These are phyloP conservation scores for Drosophila cyrtoloma DNA, from an alignment of 2,888 invertebrate genomes.

Conservation along the genomic window DNA sequence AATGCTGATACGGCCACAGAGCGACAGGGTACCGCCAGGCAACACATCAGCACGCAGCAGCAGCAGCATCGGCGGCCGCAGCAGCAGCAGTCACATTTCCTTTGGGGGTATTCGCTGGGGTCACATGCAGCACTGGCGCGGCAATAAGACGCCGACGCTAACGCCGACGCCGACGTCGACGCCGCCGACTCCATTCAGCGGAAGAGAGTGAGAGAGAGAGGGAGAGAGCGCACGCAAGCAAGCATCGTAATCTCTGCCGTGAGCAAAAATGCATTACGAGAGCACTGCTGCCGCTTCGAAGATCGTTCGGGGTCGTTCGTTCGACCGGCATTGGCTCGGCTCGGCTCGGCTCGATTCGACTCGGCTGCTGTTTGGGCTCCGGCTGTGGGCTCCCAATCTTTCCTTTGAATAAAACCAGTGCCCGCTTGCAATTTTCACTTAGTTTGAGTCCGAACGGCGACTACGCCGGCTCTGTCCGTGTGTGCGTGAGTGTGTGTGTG, in stretches of 20 bases:
- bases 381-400: constrained; percentile 65
- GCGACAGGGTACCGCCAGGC: constrained; percentile 38
- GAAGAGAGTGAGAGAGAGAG: constrained; percentile 10
- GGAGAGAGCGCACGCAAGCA: constrained; percentile 17
- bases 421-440: constrained; percentile 82
- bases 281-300: constrained; percentile 26
- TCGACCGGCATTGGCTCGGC: constrained; percentile 45
- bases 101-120: constrained; percentile 58
- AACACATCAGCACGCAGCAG: constrained; percentile 23
- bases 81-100: constrained; percentile 53
- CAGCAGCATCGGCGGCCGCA: constrained; percentile 9
- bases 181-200: constrained; percentile 32
- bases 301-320: constrained; percentile 24
- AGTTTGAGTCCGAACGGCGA: constrained; percentile 83
- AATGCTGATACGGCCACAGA: constrained; percentile 54
- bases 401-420: constrained; percentile 81
- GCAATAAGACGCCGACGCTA: constrained; percentile 51
- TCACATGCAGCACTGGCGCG: constrained; percentile 60
- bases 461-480: constrained; percentile 59
- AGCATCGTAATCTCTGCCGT: constrained; percentile 28
- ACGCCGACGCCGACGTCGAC: constrained; percentile 4
- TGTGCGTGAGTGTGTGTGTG: constrained; percentile 42
- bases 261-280: constrained; percentile 42
- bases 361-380: constrained; percentile 47
- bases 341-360: constrained; percentile 42